Evolutionary conservation across 2,888 invertebrate genomes (phyloP).

Genomic region (Troides oblongomaculatus): DNA sequence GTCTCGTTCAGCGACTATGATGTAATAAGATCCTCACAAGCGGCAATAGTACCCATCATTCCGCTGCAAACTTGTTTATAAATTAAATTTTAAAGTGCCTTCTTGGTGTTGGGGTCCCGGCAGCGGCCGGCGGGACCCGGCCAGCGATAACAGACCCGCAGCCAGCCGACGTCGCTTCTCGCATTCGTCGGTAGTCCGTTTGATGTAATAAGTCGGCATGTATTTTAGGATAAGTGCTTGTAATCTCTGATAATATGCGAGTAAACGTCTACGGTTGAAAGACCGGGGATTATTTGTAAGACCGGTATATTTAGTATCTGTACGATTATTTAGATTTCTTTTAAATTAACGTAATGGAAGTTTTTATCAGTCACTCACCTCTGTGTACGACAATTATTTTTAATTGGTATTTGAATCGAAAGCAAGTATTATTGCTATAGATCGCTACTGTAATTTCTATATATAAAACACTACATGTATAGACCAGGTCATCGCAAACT

Average conservation of each 20-base stretch:
- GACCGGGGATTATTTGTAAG: conserved; percentile 7
- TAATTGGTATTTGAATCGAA: no score
- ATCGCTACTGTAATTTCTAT: no score
- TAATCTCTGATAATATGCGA: conserved; percentile 25
- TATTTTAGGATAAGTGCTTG: conserved; percentile 26
- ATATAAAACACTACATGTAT: no score
- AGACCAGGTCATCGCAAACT: no score
- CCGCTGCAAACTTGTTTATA: conserved; percentile 24
- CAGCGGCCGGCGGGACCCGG: conserved; percentile 10
- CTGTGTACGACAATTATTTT: no score
- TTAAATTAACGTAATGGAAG: no score
- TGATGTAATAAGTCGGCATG: conserved; percentile 28
- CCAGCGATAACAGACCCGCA: conserved; percentile 19
- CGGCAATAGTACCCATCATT: conserved; percentile 11
- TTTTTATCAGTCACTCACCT: no score
- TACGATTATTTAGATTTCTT: background rate
- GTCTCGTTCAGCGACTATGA: conserved; percentile 4
- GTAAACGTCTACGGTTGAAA: conserved; percentile 15
- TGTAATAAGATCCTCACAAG: conserved; percentile 15
- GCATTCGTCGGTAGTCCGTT: conserved; percentile 23
- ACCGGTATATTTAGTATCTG: background rate
- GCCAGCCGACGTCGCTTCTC: conserved; percentile 9
- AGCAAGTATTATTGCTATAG: no score
- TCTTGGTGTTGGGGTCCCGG: conserved; percentile 6
- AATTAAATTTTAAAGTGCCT: conserved; percentile 27